These are phyloP conservation scores for Jacana jacana DNA, from an alignment of 2,113 vertebrate genomes.

Conservation along the genomic window DNA sequence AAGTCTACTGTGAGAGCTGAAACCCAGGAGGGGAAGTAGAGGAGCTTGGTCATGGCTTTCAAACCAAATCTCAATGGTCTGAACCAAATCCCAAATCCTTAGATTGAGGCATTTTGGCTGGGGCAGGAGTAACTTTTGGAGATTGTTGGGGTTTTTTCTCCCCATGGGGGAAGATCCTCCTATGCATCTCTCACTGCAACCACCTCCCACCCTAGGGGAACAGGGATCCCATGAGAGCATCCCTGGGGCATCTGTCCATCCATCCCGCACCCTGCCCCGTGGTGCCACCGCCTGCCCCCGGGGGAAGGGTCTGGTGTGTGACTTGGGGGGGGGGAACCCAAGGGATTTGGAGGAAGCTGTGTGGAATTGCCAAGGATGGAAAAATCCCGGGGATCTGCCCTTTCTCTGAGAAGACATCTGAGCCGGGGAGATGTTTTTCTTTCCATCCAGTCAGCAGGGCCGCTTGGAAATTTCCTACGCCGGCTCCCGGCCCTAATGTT, in stretches of 20 bases:
- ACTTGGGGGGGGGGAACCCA: background rate
- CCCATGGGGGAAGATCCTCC: background rate
- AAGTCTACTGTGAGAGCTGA: background rate
- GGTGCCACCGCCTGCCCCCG: fast-evolving
- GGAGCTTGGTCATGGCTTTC: background rate
- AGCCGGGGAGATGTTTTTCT: conserved; percentile 56
- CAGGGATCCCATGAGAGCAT: background rate
- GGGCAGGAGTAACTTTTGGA: background rate
- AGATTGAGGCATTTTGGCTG: background rate
- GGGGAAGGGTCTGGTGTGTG: background rate
- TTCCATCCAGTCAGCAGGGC: conserved; percentile 51
- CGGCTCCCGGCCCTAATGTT: conserved; percentile 20
- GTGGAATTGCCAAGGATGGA: background rate
- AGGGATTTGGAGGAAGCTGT: background rate
- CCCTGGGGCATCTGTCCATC: background rate
- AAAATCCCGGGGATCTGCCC: conserved; percentile 47
- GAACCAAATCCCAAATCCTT: background rate
- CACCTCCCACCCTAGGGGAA: background rate
- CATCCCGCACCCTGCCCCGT: too few species aligned
- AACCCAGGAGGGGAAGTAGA: background rate
- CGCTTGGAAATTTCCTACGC: conserved; percentile 59
- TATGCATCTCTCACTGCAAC: background rate
- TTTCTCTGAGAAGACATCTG: conserved; percentile 49
- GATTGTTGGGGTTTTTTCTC: background rate
- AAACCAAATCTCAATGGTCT: background rate